Base-by-base conservation (phyloP, 2,888 invertebrate species). In the Drosophila antonietae region DNA sequence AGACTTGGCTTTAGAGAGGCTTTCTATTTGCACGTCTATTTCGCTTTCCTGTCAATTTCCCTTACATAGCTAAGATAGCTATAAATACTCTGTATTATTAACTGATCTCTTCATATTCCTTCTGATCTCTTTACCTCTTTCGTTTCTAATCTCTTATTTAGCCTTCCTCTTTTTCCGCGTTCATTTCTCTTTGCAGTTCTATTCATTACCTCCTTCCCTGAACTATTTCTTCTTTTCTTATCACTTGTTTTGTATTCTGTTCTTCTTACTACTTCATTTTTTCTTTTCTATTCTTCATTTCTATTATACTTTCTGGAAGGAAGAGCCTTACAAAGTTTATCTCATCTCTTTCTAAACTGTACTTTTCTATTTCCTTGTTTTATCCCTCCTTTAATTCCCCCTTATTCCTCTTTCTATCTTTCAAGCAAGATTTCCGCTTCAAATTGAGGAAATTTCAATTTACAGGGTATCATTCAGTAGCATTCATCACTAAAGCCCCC, bases 401-500 rank as follows among this genome's bases (percentile, higher is more conserved):
- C 28, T 6, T 6, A 28, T 39, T 39, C 37, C 4, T 14, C 37
- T n/a, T 5, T 10, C 10, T 5, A 14, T 8, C 4, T 15, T 9
- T 46, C 18, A 33, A 12, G 18, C n/a, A 10, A n/a, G 0, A 18
- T 9, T 41, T 51, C 12, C 49, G n/a, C 31, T n/a, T 49, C 6
- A 2, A 33, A 31, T 20, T 39, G 6, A 15, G 2, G 37, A 39
- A 6, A 4, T 23, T 28, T 4, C 8, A 8, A 10, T 18, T 28
- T 60, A 57, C 20, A 72, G 56, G 56, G 74, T 51, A 60, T 47
- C 18, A 10, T 2, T 1, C 51, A 43, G 35, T 23, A 43, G 6
- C 12, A 18, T n/a, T 8, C 12, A 4, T 14, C 5, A 3, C 2
- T 7, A 3, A 8, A 6, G 37, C 4, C 2, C 2, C 15, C 10